These are phyloP conservation scores for Ophion obscuratus DNA, from an alignment of 2,888 invertebrate genomes.

Conservation along the genomic window DNA sequence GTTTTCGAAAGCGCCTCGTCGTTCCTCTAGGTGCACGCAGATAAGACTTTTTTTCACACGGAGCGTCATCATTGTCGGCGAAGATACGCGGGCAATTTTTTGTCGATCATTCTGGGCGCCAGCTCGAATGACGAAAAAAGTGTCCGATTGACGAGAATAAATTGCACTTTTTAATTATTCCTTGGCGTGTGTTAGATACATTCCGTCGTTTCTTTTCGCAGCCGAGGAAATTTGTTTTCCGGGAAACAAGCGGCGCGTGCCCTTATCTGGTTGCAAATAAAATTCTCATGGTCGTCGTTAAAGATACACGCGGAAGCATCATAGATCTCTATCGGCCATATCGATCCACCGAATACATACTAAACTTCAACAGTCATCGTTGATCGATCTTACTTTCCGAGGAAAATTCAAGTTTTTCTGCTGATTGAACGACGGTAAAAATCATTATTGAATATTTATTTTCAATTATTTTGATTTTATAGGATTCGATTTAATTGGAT, in stretches of 20 bases:
- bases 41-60: constrained; percentile 8
- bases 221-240: neutral
- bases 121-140: neutral
- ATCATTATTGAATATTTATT: neutral
- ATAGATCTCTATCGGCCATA: constrained; percentile 2
- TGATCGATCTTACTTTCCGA: neutral
- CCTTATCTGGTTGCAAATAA: constrained; percentile 20
- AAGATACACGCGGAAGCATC: constrained; percentile 7
- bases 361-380: neutral
- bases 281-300: constrained; percentile 24
- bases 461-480: neutral
- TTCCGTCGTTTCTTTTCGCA: neutral
- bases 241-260: neutral
- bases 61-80: neutral
- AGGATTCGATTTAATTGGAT: neutral
- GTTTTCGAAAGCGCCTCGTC: neutral
- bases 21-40: constrained; percentile 5
- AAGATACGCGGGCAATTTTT: constrained; percentile 18
- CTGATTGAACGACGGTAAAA: neutral
- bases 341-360: neutral
- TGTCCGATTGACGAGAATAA: neutral
- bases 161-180: neutral
- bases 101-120: constrained; percentile 19
- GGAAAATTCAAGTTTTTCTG: neutral
- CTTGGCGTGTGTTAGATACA: neutral